These are phyloP conservation scores for Rhogogaster chlorosoma DNA, from an alignment of 2,888 invertebrate genomes.

Conservation along the genomic window DNA sequence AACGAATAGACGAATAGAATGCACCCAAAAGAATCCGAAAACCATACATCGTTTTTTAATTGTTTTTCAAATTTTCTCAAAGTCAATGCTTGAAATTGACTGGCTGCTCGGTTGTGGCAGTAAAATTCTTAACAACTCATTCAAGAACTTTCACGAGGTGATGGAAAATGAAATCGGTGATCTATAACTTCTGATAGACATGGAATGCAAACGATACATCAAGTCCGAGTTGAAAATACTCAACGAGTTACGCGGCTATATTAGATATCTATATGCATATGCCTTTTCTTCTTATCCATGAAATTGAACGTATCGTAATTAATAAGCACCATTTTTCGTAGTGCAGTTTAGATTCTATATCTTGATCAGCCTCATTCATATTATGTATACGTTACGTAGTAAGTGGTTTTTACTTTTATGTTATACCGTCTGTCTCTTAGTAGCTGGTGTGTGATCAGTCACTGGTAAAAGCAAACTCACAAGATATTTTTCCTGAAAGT, in stretches of 20 bases:
- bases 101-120: background rate
- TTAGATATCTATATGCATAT: background rate
- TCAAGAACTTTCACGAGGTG: constrained; percentile 23
- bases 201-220: constrained; percentile 26
- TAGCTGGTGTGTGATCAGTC: constrained; percentile 33
- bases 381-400: constrained; percentile 12
- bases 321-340: constrained; percentile 17
- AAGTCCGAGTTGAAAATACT: constrained; percentile 17
- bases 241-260: constrained; percentile 4
- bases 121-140: background rate
- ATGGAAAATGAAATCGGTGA: constrained; percentile 18
- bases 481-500: constrained; percentile 27
- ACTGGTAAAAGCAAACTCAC: constrained; percentile 16
- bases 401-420: constrained; percentile 22
- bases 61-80: background rate
- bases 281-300: constrained; percentile 34
- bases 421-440: constrained; percentile 22
- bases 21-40: background rate
- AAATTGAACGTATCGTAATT: constrained; percentile 42
- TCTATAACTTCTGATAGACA: constrained; percentile 30
- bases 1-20: background rate
- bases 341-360: constrained; percentile 5
- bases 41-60: background rate
- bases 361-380: constrained; percentile 14
- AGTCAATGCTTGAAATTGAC: background rate